Conservation (phyloP, 2,113 vertebrate species). For the Heloderma charlesbogerti region DNA sequence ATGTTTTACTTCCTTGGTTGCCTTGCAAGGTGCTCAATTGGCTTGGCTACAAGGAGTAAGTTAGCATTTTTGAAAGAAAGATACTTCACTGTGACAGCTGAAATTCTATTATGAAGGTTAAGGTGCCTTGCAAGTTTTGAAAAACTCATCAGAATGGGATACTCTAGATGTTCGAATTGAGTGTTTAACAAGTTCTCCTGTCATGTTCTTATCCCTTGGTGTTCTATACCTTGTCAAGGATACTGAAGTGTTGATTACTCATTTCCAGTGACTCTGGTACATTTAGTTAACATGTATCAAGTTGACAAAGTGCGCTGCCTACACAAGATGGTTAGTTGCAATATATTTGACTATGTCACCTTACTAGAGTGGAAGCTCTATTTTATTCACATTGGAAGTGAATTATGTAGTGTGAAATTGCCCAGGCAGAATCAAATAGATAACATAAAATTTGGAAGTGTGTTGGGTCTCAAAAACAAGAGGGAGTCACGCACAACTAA, state of each 20-base stretch:
- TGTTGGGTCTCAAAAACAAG: background rate
- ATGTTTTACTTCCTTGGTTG: background rate
- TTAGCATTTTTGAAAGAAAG: background rate
- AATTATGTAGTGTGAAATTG: conserved; percentile 20
- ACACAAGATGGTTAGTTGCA: conserved; percentile 13
- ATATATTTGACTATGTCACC: conserved; percentile 1
- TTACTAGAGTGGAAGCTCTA: conserved; percentile 8
- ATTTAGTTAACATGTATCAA: background rate
- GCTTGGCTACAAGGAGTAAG: background rate
- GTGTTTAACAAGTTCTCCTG: background rate
- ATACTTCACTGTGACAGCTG: background rate
- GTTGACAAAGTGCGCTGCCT: background rate
- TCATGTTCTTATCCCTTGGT: background rate
- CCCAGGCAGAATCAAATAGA: background rate
- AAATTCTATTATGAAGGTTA: background rate
- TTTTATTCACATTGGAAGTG: background rate
- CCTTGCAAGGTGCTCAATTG: background rate
- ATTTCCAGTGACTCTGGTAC: background rate
- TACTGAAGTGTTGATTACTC: background rate
- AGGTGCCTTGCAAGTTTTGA: conserved; percentile 17
- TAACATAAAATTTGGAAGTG: conserved; percentile 18
- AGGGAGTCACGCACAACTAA: background rate
- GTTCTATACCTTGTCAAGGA: conserved; percentile 8
- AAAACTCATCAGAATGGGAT: conserved; percentile 17
- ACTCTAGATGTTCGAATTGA: conserved; percentile 29